These are phyloP conservation scores for Nannoperca obscura DNA, from an alignment of 2,797 vertebrate species.

Conservation along the genomic window DNA sequence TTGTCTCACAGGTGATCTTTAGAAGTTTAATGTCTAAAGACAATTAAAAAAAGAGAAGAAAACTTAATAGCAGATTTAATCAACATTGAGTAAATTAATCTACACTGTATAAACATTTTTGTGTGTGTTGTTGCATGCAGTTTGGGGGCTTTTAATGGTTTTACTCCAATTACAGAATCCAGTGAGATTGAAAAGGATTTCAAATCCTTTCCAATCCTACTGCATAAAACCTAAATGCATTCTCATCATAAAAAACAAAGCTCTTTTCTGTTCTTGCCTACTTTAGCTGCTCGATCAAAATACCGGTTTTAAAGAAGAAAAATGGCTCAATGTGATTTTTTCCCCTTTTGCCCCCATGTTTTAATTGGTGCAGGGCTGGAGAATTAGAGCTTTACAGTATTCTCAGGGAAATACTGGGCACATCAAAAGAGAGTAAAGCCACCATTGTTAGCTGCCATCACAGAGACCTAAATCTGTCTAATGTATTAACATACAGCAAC, in stretches of 20 bases:
- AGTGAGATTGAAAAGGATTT: constrained; percentile 6
- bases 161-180: background rate
- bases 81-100: background rate
- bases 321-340: background rate
- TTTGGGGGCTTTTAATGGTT: background rate
- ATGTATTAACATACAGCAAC: constrained; percentile 5
- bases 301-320: background rate
- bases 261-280: background rate
- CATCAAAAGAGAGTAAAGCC: constrained; percentile 3
- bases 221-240: constrained; percentile 15
- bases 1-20: background rate
- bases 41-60: background rate
- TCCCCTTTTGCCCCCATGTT: too few species aligned
- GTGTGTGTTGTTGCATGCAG: background rate
- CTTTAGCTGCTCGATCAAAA: background rate
- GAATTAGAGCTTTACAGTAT: constrained; percentile 15
- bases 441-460: constrained; percentile 20
- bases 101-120: background rate
- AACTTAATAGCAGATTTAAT: background rate
- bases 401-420: constrained; percentile 13
- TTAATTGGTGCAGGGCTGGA: constrained; percentile 13
- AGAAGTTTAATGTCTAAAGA: background rate
- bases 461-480: constrained; percentile 48
- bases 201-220: constrained; percentile 9
- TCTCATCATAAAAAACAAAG: constrained; percentile 1